Evolutionary conservation across 2,888 invertebrate species (phyloP).

Genomic region (Brenthis ino): DNA sequence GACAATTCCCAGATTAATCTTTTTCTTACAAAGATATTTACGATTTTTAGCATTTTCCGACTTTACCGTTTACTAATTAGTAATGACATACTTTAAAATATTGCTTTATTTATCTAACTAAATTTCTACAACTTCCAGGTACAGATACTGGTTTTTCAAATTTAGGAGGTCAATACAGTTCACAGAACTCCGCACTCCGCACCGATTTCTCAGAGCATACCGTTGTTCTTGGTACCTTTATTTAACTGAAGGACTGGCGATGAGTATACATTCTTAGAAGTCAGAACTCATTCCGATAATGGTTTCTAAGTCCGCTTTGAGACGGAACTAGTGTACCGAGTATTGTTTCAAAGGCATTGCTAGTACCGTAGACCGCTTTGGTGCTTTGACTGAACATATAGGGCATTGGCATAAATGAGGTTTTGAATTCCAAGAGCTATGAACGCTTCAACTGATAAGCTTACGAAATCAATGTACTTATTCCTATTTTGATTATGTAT

Average conservation of each 20-base stretch:
- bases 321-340: slow-evolving; percentile 35
- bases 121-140: slow-evolving; percentile 26
- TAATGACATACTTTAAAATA: slow-evolving; percentile 8
- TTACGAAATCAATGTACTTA: not conserved
- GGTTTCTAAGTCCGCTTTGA: slow-evolving; percentile 43
- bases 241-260: slow-evolving; percentile 50
- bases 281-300: slow-evolving; percentile 43
- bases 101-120: slow-evolving; percentile 10
- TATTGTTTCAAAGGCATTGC: slow-evolving; percentile 23
- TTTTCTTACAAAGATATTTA: too few relatives aligned
- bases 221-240: slow-evolving; percentile 61
- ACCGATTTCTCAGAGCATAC: slow-evolving; percentile 59
- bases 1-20: too few relatives aligned
- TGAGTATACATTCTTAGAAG: slow-evolving; percentile 56
- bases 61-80: slow-evolving; percentile 4
- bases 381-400: slow-evolving; percentile 9
- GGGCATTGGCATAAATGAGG: not conserved
- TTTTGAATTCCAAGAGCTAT: not conserved
- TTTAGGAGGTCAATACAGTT: slow-evolving; percentile 54
- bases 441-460: not conserved
- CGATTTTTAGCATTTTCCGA: not conserved
- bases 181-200: slow-evolving; percentile 57
- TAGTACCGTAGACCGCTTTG: slow-evolving; percentile 6
- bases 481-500: not conserved
- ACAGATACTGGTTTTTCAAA: slow-evolving; percentile 16